A percentile compares a stretch with the other conserved stretches of the same genome.
phyloP scores from a whole-genome alignment of 2,888 invertebrate genomes.

The Eristalis intricaria region DNA sequence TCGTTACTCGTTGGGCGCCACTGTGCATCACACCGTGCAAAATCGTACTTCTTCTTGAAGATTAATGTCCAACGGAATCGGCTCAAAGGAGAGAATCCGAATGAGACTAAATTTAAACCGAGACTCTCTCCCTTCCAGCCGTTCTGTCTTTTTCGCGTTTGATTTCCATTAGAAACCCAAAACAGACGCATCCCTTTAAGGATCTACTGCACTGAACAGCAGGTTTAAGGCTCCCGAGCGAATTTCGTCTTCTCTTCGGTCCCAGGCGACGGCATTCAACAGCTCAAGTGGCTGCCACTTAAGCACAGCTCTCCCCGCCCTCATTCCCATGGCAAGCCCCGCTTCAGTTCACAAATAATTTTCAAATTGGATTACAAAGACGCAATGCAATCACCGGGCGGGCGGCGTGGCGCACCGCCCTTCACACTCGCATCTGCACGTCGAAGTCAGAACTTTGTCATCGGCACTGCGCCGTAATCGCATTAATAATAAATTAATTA shows the following conservation, averaged over 20 bases:
- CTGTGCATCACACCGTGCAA: too few relatives aligned
- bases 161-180: too few relatives aligned
- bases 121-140: too few relatives aligned
- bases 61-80: too few relatives aligned
- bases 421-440: neutral
- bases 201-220: neutral
- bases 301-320: neutral
- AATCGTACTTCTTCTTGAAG: too few relatives aligned
- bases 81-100: too few relatives aligned
- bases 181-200: neutral
- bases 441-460: conserved; percentile 29
- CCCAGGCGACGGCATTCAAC: neutral
- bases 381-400: conserved; percentile 21
- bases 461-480: conserved; percentile 54
- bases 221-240: neutral
- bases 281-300: conserved; percentile 13
- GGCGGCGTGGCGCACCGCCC: neutral
- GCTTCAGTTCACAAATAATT: conserved; percentile 47
- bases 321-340: neutral
- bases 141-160: neutral
- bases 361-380: conserved; percentile 58
- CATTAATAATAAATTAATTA: conserved; percentile 65
- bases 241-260: neutral
- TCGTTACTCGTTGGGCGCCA: too few relatives aligned
- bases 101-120: too few relatives aligned